Evolutionary conservation across 2,113 vertebrate genomes (phyloP), one percentile per base, ranked within the genome.

Genomic region (Carassius carassius): DNA sequence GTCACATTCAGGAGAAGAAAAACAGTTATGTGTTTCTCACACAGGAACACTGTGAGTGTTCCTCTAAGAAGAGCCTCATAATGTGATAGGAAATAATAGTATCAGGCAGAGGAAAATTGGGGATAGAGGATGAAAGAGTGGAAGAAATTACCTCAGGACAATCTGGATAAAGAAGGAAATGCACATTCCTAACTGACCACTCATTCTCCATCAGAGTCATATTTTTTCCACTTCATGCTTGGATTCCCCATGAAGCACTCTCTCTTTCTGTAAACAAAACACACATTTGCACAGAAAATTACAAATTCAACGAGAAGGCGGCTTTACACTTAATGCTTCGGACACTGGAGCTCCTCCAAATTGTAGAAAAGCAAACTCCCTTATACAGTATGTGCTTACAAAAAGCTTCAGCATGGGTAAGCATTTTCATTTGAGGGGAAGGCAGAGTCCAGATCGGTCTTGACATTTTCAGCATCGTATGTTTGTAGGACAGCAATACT

Each of bases 181-280:
- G 86, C 91, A 90, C 91, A 88, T 92, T 90, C 92, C 92, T 92
- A 93, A 94, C 94, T 94, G 94, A 93, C 92, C 95, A 91, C 91
- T 94, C 94, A 94, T 41, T 85, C 92, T 92, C 91, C 89, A 93
- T 94, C 94, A 95, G 89, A 92, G 89, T 94, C 92, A 92, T 92
- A 92, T 94, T 94, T 92, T 92, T 94, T 94, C 93, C 93, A 94
- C 93, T 94, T 94, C 93, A 94, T 92, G 94, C 93, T 92, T 93
- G 92, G 92, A 92, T 95, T 94, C 89, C 90, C 92, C 87, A 90
- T 92, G 86, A 92, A 92, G 89, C 90, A 87, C 87, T 89, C 88
- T 91, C 89, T 85, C 90, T 84, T 86, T 72, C 56, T 90, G 90
- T 92, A 94, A 94, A 94, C 92, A 94, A 93, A 93, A 92, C 91